Evolutionary conservation across 37 sponge, comb jelly and placozoan species (phyloP).

Genomic region (Beroe forskalii): DNA sequence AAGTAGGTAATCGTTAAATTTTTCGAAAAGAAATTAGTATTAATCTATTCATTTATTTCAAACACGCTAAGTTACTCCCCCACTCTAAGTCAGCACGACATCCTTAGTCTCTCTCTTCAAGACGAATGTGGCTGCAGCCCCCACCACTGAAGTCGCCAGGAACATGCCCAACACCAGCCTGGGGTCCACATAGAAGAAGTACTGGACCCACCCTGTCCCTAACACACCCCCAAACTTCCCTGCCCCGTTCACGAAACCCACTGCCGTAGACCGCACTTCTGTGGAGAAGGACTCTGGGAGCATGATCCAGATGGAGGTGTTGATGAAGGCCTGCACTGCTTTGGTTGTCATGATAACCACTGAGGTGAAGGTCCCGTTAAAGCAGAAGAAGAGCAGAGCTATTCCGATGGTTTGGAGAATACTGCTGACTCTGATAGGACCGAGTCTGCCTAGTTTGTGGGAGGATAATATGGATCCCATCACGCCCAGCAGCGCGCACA

Average conservation of each 20-base stretch:
- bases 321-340: background rate
- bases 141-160: background rate
- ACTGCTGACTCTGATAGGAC: background rate
- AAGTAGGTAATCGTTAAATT: no score
- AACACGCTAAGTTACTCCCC: no score
- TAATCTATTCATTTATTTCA: no score
- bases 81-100: background rate
- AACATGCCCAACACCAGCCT: background rate
- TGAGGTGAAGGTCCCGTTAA: background rate
- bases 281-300: constrained; percentile 37
- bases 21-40: no score
- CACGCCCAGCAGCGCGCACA: background rate
- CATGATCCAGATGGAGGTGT: background rate
- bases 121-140: background rate
- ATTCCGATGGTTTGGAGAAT: background rate
- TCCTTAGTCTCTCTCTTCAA: background rate
- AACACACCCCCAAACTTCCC: background rate
- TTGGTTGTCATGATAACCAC: background rate
- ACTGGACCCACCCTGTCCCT: background rate
- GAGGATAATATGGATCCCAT: background rate
- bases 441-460: background rate
- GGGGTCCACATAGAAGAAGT: background rate
- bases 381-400: background rate
- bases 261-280: background rate
- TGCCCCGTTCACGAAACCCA: constrained; percentile 1